Evolutionary conservation across 2,888 invertebrate genomes (phyloP), one percentile per base, ranked within the genome.

Genomic region (Platycheirus rosarum): DNA sequence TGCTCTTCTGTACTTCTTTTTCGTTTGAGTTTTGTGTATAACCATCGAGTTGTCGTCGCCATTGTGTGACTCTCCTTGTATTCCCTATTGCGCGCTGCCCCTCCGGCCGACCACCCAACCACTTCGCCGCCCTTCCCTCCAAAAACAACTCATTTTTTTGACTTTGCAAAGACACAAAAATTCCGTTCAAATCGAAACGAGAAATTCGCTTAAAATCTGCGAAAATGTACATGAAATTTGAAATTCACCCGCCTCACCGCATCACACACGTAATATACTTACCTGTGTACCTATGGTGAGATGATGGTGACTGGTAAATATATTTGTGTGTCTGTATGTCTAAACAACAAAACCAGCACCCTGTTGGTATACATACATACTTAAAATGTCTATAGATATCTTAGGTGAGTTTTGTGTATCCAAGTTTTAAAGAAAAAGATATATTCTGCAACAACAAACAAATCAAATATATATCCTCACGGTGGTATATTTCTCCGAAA

Each of bases 161-260:
- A 40, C 18, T 32, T 46, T 53, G 46, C 35, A 40, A 42, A 68
- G 11, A 55, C 44, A 75, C 60, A 75, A 65, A 75, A 80, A 66
- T 66, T 75, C 60, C 51, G 75, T 66, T 76, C 75, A 80, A 80
- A 80, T 80, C 80, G 75, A 80, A 75, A 20, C 35, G 75, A 80
- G 65, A 71, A 75, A 80, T 80, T 80, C 75, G 80, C 80, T 75
- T 71, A 48, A 75, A 76, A 76, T 80, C 80, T 60, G 60, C 75
- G 60, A 75, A 80, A 80, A 66, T 71, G 75, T 71, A 80, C 70
- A 76, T 60, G 70, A 75, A 71, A 76, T 80, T 75, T 55, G 75
- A 76, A 80, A 80, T 70, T 70, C 48, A 70, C 16, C 71, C 66
- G 55, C 44, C 44, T 20, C 23, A 44, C 18, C 44, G 44, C 44